Evolutionary conservation across 2,797 vertebrate genomes (phyloP).

Genomic region (Paguma larvata): DNA sequence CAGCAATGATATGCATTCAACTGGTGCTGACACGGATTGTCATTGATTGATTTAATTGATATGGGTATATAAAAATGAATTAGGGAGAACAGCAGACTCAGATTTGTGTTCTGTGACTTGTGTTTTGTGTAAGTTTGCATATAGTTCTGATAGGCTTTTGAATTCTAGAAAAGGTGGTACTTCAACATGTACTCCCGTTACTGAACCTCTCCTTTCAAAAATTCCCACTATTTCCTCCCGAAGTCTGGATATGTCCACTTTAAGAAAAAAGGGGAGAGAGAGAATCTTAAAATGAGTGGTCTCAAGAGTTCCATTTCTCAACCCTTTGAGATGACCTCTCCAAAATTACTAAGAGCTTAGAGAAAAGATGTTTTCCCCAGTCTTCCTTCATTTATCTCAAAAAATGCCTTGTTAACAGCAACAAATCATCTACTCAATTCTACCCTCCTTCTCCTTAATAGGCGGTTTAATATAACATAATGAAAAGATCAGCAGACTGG

Average conservation of each 20-base stretch:
- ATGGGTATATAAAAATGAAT: neutral
- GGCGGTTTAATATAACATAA: neutral
- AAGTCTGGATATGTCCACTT: neutral
- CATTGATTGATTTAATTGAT: neutral
- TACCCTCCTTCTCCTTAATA: neutral
- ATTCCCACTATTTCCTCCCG: neutral
- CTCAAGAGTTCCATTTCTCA: neutral
- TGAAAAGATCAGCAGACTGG: neutral
- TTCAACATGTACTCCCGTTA: neutral
- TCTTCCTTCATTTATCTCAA: neutral
- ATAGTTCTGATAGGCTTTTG: neutral
- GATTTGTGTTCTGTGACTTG: neutral
- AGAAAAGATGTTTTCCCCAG: neutral
- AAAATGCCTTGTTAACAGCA: neutral
- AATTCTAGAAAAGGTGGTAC: neutral
- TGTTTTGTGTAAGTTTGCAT: neutral
- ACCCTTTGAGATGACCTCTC: neutral
- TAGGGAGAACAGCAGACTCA: neutral
- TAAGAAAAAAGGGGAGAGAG: neutral
- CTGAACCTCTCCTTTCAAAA: neutral
- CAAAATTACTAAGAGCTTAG: neutral
- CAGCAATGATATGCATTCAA: neutral
- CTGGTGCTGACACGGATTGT: neutral
- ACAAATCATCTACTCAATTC: neutral
- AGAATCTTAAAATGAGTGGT: neutral